These are phyloP conservation scores for Drosophila subobscura DNA, from an alignment of 1,140 invertebrate species.

Conservation along the genomic window DNA sequence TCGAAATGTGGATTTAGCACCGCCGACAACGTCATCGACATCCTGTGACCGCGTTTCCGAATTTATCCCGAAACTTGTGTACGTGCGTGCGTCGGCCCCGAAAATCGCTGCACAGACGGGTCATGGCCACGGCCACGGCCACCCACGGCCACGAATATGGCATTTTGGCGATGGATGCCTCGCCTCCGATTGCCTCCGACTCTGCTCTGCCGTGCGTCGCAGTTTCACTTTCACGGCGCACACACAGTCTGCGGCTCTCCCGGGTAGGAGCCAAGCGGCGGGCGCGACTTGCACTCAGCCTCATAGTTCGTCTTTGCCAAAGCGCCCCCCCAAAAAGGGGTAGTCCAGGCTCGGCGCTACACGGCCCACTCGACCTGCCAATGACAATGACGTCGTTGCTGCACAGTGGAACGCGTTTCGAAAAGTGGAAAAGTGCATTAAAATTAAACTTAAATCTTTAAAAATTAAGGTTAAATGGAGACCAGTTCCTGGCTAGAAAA, in stretches of 20 bases:
- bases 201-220: slow-evolving; percentile 56
- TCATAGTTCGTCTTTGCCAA: slow-evolving; percentile 62
- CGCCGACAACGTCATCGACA: slow-evolving; percentile 49
- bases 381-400: slow-evolving; percentile 25
- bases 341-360: slow-evolving; percentile 5
- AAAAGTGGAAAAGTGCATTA: neutral
- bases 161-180: slow-evolving; percentile 60
- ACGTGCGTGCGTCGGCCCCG: slow-evolving; percentile 40
- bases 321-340: slow-evolving; percentile 1
- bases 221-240: slow-evolving; percentile 72
- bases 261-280: slow-evolving; percentile 48
- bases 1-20: slow-evolving; percentile 15
- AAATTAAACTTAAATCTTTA: too few relatives aligned
- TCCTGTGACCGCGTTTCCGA: slow-evolving; percentile 73
- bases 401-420: slow-evolving; percentile 15
- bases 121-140: slow-evolving; percentile 67
- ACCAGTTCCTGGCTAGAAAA: neutral
- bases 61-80: slow-evolving; percentile 54
- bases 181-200: slow-evolving; percentile 32
- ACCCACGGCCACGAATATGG: slow-evolving; percentile 62
- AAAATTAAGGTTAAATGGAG: too few relatives aligned
- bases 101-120: slow-evolving; percentile 72
- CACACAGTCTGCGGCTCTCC: slow-evolving; percentile 11
- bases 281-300: slow-evolving; percentile 71
- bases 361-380: slow-evolving; percentile 26